Base-by-base conservation (phyloP, 2,888 invertebrate species). In the Synanthedon formicaeformis region DNA sequence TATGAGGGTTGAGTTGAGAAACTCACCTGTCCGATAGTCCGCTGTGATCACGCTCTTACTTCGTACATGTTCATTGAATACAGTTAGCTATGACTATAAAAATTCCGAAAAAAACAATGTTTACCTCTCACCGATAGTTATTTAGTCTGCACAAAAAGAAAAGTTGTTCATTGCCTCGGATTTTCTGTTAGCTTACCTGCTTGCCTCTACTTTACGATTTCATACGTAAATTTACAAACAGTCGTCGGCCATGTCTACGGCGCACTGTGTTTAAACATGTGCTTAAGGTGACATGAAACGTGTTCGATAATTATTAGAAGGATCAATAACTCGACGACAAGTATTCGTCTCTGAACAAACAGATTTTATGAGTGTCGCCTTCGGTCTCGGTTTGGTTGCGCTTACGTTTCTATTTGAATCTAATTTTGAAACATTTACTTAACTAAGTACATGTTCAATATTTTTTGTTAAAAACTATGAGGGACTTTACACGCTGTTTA, bases 281-380 rank as follows among this genome's bases (percentile, higher is more conserved):
- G 70, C 74, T 74, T 49, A 48, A 81, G 78, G 83, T 81, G 82
- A 84, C 85, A 86, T 77, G 83, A 83, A 86, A 86, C 86, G 83
- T 87, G 87, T 80, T 78, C 87, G 82, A 87, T 87, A 86, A 86
- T 87, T 87, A 87, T 87, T 86, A 80, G 85, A 87, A 87, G 85
- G 85, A 87, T 85, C 86, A 87, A 87, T 87, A 81, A 34, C 68
- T 73, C 77, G 71, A 74, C 75, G 77, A 73, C 81, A 84, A 81
- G 77, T 81, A 85, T 86, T 82, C 80, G 85, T 78, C 75, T 78
- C 75, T 74, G 63, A 59, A 77, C 75, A 81, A 79, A 80, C 76
- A 80, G 62, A 71, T 75, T 86, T 86, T 86, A 87, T 75, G 84
- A 79, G 79, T 69, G 69, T 68, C 71, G 71, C 65, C 62, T 68